phyloP scores from a whole-genome alignment of 1,140 invertebrate genomes.

The Drosophila sechellia region DNA sequence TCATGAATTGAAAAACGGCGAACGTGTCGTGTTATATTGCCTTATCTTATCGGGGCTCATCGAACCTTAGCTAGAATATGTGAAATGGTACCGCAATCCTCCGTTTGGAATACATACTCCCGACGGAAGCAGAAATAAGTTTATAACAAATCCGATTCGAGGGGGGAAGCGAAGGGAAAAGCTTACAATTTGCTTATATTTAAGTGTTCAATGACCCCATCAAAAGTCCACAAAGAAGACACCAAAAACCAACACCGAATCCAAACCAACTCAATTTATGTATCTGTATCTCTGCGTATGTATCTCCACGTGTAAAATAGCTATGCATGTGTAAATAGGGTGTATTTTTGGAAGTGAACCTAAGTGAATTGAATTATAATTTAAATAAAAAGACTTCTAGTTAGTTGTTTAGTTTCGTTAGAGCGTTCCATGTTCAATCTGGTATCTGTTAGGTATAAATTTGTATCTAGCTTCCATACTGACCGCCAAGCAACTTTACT shows the following conservation, averaged over 20 bases:
- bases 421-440: too few species aligned
- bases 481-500: conserved; percentile 15
- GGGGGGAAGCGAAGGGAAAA: conserved; percentile 20
- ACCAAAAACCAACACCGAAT: conserved; percentile 14
- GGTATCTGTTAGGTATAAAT: not conserved
- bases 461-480: too few species aligned
- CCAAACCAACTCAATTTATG: conserved; percentile 13
- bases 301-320: not conserved
- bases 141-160: conserved; percentile 30
- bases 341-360: too few species aligned
- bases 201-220: conserved; percentile 70
- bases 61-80: not conserved
- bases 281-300: not conserved
- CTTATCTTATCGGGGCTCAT: conserved; percentile 37
- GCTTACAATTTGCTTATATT: conserved; percentile 69
- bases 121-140: conserved; percentile 37
- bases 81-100: conserved; percentile 4
- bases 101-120: conserved; percentile 42
- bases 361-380: too few species aligned
- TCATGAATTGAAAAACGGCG: conserved; percentile 27
- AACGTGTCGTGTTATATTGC: not conserved
- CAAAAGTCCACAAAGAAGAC: conserved; percentile 34
- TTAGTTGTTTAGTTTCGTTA: not conserved
- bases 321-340: too few species aligned
- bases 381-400: too few species aligned